Evolutionary conservation across 2,113 vertebrate genomes (phyloP), one percentile per base, ranked within the genome.

Genomic region (Polyodon spathula): DNA sequence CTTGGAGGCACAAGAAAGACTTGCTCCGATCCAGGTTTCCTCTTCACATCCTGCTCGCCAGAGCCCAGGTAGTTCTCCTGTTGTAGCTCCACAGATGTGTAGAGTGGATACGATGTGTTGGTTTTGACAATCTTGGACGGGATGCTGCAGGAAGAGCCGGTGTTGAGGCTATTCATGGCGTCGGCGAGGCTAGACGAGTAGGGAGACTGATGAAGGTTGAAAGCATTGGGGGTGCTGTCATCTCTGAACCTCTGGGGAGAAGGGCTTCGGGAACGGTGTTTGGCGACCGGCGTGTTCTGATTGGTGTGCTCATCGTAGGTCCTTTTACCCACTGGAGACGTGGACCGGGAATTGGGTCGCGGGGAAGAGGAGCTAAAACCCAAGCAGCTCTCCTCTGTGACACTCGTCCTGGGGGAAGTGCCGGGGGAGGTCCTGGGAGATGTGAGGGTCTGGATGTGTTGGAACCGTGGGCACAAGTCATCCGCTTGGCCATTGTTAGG

Each of bases 361-460:
- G 95, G 84, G 58, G 90, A 95, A 64, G 94, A 93, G 54, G 95
- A 96, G 48, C 88, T 90, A 59, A 84, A 85, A 66, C 89, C 88
- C 68, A 88, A 84, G 80, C 79, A 90, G 86, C 81, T 79, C 76
- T 99, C 94, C 78, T 97, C 93, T 38, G 81, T 82, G 79, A 86
- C 81, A 87, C 90, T 86, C 82, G 88, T 81, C 82, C 73, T 86
- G 58, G 96, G 96, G 66, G 96, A 99, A 75, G 94, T 96, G 81
- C 93, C 92, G 65, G 94, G 95, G 78, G 94, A 95, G 74, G 92
- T 91, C 82, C 89, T 91, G 74, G 90, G 84, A 68, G 95, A 97
- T 76, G 89, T 88, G 84, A 91, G 90, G 80, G 93, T 89, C 86
- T 94, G 91, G 88, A 97, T 92, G 88, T 87, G 93, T 92, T 95